phyloP scores from a whole-genome alignment of 2,888 invertebrate species.

The Teinopalpus imperialis region DNA sequence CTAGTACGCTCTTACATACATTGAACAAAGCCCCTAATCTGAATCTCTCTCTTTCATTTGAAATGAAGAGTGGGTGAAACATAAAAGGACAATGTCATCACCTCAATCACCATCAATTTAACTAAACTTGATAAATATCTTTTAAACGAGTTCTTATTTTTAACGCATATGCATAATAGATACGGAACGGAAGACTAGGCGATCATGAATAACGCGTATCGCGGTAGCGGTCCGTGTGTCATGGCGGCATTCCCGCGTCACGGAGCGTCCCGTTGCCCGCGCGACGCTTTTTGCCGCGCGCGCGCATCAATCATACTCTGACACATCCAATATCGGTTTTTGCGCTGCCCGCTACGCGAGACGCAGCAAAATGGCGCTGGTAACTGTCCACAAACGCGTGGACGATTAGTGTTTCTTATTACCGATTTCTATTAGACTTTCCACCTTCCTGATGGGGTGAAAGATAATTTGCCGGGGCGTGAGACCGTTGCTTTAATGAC shows the following conservation, averaged over 20 bases:
- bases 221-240: slow-evolving; percentile 27
- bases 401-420: slow-evolving; percentile 76
- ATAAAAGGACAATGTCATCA: too few relatives aligned
- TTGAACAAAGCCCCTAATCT: too few relatives aligned
- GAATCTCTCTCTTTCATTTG: too few relatives aligned
- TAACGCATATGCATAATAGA: slow-evolving; percentile 3
- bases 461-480: slow-evolving; percentile 75
- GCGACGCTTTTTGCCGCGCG: slow-evolving; percentile 63
- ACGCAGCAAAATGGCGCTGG: slow-evolving; percentile 57
- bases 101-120: too few relatives aligned
- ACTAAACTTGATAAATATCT: neutral
- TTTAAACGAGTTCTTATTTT: neutral
- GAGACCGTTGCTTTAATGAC: slow-evolving; percentile 73
- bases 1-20: too few relatives aligned
- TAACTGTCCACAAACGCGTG: slow-evolving; percentile 57
- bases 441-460: slow-evolving; percentile 77
- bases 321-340: slow-evolving; percentile 81
- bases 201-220: slow-evolving; percentile 36
- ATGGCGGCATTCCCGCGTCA: slow-evolving; percentile 51
- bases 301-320: slow-evolving; percentile 77
- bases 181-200: slow-evolving; percentile 14
- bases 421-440: slow-evolving; percentile 80
- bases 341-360: slow-evolving; percentile 47
- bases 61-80: too few relatives aligned
- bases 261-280: slow-evolving; percentile 64